Conservation (phyloP, 2,888 invertebrate genomes). For the Phyllotreta cruciferae region DNA sequence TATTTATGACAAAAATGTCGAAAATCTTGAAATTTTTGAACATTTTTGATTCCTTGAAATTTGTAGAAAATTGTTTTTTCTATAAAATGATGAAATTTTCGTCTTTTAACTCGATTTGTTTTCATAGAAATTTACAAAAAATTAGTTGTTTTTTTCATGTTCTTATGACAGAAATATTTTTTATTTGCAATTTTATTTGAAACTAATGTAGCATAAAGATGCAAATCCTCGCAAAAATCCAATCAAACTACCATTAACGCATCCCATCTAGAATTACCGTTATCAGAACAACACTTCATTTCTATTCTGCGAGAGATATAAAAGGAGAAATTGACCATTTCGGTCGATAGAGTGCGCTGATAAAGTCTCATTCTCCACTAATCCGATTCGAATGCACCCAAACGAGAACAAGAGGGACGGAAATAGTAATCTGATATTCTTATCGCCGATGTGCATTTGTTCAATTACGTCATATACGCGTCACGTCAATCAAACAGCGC, state of each 20-base stretch:
- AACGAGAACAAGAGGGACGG: constrained; percentile 45
- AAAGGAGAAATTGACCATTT: constrained; percentile 34
- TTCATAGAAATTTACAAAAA: too few relatives aligned
- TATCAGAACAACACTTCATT: constrained; percentile 32
- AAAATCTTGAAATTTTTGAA: too few relatives aligned
- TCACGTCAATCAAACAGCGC: constrained; percentile 31
- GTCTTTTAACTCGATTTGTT: too few relatives aligned
- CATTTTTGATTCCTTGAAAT: too few relatives aligned
- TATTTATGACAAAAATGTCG: too few relatives aligned
- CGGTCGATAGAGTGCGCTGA: constrained; percentile 50
- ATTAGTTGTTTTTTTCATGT: too few relatives aligned
- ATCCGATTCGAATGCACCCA: constrained; percentile 47
- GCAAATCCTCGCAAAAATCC: too few relatives aligned
- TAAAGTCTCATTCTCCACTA: constrained; percentile 46
- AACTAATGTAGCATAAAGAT: too few relatives aligned
- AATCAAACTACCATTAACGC: constrained; percentile 7
- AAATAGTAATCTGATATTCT: constrained; percentile 49
- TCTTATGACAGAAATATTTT: too few relatives aligned
- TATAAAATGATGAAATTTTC: too few relatives aligned
- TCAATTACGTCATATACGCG: constrained; percentile 48
- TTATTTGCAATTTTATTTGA: too few relatives aligned
- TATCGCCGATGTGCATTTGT: constrained; percentile 50
- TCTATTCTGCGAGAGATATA: constrained; percentile 24
- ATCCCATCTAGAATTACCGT: constrained; percentile 29
- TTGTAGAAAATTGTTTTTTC: too few relatives aligned